These are phyloP conservation scores for Drosophila macrothrix DNA, from an alignment of 2,888 invertebrate genomes.

Conservation along the genomic window DNA sequence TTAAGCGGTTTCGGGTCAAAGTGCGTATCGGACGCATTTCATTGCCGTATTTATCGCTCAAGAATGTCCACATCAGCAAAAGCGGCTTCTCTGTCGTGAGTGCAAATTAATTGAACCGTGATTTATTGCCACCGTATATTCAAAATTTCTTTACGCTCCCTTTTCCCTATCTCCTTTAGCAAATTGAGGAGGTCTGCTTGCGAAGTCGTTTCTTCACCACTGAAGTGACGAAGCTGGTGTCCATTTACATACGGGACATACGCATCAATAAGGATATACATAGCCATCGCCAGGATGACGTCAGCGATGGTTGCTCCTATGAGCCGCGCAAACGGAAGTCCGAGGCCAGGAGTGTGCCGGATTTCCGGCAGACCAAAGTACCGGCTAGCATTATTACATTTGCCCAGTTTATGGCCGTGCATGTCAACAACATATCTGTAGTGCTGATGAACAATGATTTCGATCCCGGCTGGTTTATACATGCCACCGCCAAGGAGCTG, in stretches of 20 bases:
- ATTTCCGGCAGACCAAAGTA: constrained; percentile 91
- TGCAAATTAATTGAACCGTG: constrained; percentile 53
- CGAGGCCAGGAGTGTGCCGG: constrained; percentile 85
- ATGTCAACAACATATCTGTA: constrained; percentile 90
- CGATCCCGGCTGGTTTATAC: constrained; percentile 89
- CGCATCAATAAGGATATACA: constrained; percentile 92
- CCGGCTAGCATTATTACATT: constrained; percentile 92
- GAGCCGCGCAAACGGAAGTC: constrained; percentile 80
- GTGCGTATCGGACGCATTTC: constrained; percentile 92
- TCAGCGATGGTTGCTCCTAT: constrained; percentile 77
- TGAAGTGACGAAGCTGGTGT: constrained; percentile 93
- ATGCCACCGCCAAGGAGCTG: constrained; percentile 89
- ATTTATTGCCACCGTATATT: constrained; percentile 10
- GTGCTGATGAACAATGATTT: constrained; percentile 87
- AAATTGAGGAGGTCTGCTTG: constrained; percentile 93
- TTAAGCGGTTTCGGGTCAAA: constrained; percentile 91
- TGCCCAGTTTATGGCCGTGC: constrained; percentile 95
- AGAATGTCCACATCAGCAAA: constrained; percentile 92
- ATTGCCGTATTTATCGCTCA: constrained; percentile 90
- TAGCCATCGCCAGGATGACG: constrained; percentile 68
- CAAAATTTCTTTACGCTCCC: background rate
- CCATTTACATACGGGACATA: constrained; percentile 92
- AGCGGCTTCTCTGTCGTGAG: constrained; percentile 92
- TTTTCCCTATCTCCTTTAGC: constrained; percentile 85
- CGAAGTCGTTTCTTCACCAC: constrained; percentile 95